Evolutionary conservation across 2,888 invertebrate species (phyloP), one percentile per base, ranked within the genome.

Genomic region (Diarsia rubi): DNA sequence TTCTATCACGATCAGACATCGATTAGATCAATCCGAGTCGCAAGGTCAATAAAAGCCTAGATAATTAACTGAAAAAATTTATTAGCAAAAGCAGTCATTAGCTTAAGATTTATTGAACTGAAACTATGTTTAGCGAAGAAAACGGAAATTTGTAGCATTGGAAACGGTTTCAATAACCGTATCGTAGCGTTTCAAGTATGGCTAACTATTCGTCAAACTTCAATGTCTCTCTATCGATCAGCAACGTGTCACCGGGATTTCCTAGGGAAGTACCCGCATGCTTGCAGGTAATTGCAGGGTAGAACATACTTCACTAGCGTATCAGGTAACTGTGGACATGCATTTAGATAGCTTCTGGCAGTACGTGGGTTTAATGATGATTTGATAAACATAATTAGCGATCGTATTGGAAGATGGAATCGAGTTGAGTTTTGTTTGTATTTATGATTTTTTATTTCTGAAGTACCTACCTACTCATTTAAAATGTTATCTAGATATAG

Each of bases 161-260:
- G 27, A 79, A 75, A 72, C 6, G 14, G 68, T 65, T 72, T 69
- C 9, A 45, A 47, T 21, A 31, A 49, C 16, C 27, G 45, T 73
- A 31, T 63, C 27, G 19, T 3, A 59, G 21, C 27, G 70, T 31
- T 60, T 45, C 1, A 65, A 69, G 16, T 45, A 6, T 4, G 16
- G n/a, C 21, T 42, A 11, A 52, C 52, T 74, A 24, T 68, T 45
- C 59, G 47, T 68, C 49, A 64, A 77, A 69, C 60, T 11, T 75
- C 62, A 78, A 69, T 64, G 42, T 21, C 47, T 52, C 62, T 21
- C 69, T 79, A 85, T 81, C 81, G 79, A 87, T 74, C 71, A 76
- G 16, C 49, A 70, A 60, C 69, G 64, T 80, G 86, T 84, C 84
- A 83, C 77, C 70, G 90, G 90, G 79, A 84, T 89, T 90, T 83